Evolutionary conservation across 2,113 vertebrate species (phyloP).

Genomic region (Hemiprocne comata): DNA sequence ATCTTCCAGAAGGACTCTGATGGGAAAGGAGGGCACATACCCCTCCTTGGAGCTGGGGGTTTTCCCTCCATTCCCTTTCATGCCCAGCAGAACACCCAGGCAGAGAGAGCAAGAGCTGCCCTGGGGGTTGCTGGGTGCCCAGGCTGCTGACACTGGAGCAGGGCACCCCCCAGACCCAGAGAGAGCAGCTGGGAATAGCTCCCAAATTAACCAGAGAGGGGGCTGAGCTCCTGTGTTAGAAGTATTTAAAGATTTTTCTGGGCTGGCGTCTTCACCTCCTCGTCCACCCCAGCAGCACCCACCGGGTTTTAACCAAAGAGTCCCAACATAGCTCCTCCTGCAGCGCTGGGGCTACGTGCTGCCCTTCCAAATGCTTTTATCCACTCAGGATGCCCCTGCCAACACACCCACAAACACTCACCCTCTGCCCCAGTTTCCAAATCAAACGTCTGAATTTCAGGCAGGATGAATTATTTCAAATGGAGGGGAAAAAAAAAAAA

Average conservation of each 20-base stretch:
- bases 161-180: not conserved
- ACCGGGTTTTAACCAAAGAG: not conserved
- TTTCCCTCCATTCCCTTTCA: not conserved
- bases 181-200: not conserved
- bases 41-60: not conserved
- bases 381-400: not conserved
- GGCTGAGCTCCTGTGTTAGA: conserved; percentile 9
- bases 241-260: conserved; percentile 30
- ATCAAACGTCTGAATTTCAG: not conserved
- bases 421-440: conserved; percentile 36
- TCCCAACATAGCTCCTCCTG: conserved; percentile 14
- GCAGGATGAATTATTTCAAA: conserved; percentile 6
- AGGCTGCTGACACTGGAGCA: not conserved
- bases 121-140: not conserved
- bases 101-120: not conserved
- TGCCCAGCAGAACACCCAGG: not conserved
- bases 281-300: conserved; percentile 45
- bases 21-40: not conserved
- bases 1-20: not conserved
- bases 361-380: conserved; percentile 19
- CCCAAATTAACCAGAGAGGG: conserved; percentile 23
- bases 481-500: too few relatives aligned
- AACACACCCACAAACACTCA: not conserved
- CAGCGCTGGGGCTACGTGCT: not conserved
- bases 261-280: conserved; percentile 27